Base-by-base conservation (phyloP, 2,797 vertebrate species). In the Peromyscus attwateri region DNA sequence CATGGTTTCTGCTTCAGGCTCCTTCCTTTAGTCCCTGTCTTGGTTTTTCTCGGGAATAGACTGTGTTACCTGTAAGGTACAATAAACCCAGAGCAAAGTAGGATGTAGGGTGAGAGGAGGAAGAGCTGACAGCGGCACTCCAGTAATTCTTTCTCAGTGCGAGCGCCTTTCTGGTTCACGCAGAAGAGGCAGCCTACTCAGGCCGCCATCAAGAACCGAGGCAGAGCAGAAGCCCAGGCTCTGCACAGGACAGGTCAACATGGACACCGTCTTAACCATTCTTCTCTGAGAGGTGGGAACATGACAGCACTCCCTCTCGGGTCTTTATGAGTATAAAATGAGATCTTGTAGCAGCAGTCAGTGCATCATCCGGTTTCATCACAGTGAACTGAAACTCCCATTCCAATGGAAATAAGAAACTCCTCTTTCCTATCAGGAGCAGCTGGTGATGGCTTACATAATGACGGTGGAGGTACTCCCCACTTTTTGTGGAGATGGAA, bases 221-320 rank as follows among this genome's bases (percentile, higher is more conserved):
- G 31, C 55, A 43, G n/a, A 34, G 16, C 37, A 37, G 52, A n/a
- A 57, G 34, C 25, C 14, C 4, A 71, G 37, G 11, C 11, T 73
- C 12, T 77, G 19, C 0, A 31, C 84, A 83, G 0, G 40, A 43
- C 19, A 64, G 37, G 62, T 23, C 6, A 62, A 40, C 25, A 27
- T 57, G 40, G 19, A n/a, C 43, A 19, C 40, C 14, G 19, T 40
- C 4, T 52, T 81, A n/a, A 81, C 29, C 7, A 17, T 75, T 76
- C 73, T 87, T 62, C 66, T 49, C 60, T 84, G 64, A 19, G 92
- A 96, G 92, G 49, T 71, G 23, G 14, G 64, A 62, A 90, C 60
- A 34, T 52, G 68, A 31, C 92, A 55, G 81, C 79, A 68, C 3
- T 82, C n/a, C 87, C 31, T 25, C 79, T 16, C 46, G n/a, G 34